Evolutionary conservation across 2,113 vertebrate species (phyloP).

Genomic region (Periophthalmodon schlosseri): DNA sequence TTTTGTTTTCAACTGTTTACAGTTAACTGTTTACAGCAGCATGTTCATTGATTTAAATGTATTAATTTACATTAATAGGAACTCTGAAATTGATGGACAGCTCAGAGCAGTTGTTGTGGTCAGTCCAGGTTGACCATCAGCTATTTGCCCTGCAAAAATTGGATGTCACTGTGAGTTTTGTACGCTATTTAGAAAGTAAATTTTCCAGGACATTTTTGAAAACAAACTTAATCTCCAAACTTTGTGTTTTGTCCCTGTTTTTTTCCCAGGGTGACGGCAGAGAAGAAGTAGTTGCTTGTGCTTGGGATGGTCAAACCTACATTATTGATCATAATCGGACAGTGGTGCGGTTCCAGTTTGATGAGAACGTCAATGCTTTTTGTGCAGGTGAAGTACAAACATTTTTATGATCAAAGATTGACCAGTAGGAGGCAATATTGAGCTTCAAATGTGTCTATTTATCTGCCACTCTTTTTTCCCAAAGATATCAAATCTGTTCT

Average conservation of each 20-base stretch:
- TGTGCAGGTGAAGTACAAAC: constrained; percentile 85
- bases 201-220: neutral
- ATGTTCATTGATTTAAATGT: neutral
- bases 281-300: constrained; percentile 96
- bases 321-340: constrained; percentile 94
- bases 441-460: neutral
- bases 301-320: constrained; percentile 97
- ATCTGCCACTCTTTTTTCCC: neutral
- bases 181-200: neutral
- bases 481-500: neutral
- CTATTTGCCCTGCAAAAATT: constrained; percentile 95
- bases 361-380: constrained; percentile 97
- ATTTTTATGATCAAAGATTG: neutral
- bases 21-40: no score
- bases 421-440: constrained; percentile 61
- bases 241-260: neutral
- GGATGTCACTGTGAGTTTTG: constrained; percentile 89
- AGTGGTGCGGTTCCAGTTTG: constrained; percentile 95
- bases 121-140: constrained; percentile 97
- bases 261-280: constrained; percentile 86
- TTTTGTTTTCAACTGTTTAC: neutral
- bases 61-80: constrained; percentile 68
- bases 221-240: neutral
- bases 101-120: constrained; percentile 93
- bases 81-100: constrained; percentile 95